Evolutionary conservation across 2,797 vertebrate genomes (phyloP).

Genomic region (Epinephelus awoara): DNA sequence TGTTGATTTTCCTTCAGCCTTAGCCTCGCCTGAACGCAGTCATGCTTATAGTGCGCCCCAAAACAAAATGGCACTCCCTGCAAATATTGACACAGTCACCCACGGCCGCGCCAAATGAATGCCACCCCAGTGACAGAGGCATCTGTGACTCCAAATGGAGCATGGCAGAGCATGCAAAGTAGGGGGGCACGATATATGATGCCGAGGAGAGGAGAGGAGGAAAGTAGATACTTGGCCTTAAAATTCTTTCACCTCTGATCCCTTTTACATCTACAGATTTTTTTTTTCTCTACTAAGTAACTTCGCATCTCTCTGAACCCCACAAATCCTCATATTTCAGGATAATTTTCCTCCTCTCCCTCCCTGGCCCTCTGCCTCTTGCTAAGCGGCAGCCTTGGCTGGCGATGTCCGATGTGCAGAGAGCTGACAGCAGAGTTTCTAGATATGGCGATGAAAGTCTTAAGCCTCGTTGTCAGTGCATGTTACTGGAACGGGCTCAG

Average conservation of each 20-base stretch:
- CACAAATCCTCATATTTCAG: constrained; percentile 4
- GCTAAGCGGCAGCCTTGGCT: not conserved
- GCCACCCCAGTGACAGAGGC: constrained; percentile 72
- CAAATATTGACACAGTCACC: constrained; percentile 81
- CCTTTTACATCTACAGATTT: not conserved
- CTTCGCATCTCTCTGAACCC: constrained; percentile 17
- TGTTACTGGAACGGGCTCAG: constrained; percentile 48
- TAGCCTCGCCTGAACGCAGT: constrained; percentile 46
- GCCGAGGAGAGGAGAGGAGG: not conserved
- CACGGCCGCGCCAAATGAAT: constrained; percentile 71
- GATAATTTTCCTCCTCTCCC: not conserved
- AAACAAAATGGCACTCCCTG: constrained; percentile 73
- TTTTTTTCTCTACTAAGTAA: not conserved
- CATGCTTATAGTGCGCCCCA: constrained; percentile 61
- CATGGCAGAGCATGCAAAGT: constrained; percentile 64
- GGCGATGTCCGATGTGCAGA: too few relatives aligned
- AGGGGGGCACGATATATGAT: constrained; percentile 22
- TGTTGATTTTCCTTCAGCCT: constrained; percentile 63
- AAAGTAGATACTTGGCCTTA: not conserved
- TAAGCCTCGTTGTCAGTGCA: constrained; percentile 50
- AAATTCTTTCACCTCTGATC: not conserved
- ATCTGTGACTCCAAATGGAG: constrained; percentile 79
- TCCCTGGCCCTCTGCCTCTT: constrained; percentile 4
- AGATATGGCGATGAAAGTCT: constrained; percentile 20
- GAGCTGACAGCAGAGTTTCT: too few relatives aligned